phyloP scores from a whole-genome alignment of 2,113 vertebrate species.

The Amia ocellicauda region DNA sequence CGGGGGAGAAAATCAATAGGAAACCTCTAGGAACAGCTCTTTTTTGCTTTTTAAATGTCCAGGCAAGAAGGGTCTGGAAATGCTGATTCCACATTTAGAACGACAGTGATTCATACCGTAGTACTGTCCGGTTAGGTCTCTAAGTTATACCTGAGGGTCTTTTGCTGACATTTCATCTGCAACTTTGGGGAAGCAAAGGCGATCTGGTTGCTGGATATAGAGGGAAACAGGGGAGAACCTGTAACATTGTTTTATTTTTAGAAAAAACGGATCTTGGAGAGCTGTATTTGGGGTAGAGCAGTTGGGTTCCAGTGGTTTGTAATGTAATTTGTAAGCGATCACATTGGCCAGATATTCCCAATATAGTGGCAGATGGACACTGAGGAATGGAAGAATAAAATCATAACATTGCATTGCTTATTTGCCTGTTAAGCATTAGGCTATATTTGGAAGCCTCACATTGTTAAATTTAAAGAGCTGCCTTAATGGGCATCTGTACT shows the following conservation, averaged over 20 bases:
- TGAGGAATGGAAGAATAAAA: too few relatives aligned
- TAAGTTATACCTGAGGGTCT: constrained; percentile 56
- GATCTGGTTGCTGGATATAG: constrained; percentile 34
- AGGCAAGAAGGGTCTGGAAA: constrained; percentile 53
- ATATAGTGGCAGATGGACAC: too few relatives aligned
- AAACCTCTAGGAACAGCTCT: constrained; percentile 49
- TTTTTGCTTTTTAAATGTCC: constrained; percentile 44
- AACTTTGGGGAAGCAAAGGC: constrained; percentile 58
- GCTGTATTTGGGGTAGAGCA: background rate
- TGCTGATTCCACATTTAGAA: constrained; percentile 66
- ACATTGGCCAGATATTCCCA: too few relatives aligned
- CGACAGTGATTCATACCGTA: constrained; percentile 69
- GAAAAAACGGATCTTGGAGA: constrained; percentile 18
- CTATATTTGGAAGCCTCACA: too few relatives aligned
- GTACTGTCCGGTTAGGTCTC: constrained; percentile 36
- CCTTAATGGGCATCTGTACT: too few relatives aligned
- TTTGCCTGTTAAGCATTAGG: too few relatives aligned
- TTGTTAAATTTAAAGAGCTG: too few relatives aligned
- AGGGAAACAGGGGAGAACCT: constrained; percentile 28
- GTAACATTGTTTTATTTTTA: constrained; percentile 46
- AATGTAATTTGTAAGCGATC: background rate
- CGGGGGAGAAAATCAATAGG: constrained; percentile 69
- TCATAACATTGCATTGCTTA: too few relatives aligned
- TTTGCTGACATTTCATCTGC: constrained; percentile 48
- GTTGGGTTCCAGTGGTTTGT: background rate